Evolutionary conservation across 37 sponge, comb jelly and placozoan genomes (phyloP), one percentile per base, ranked within the genome.

Genomic region (Chondrosia reniformis): DNA sequence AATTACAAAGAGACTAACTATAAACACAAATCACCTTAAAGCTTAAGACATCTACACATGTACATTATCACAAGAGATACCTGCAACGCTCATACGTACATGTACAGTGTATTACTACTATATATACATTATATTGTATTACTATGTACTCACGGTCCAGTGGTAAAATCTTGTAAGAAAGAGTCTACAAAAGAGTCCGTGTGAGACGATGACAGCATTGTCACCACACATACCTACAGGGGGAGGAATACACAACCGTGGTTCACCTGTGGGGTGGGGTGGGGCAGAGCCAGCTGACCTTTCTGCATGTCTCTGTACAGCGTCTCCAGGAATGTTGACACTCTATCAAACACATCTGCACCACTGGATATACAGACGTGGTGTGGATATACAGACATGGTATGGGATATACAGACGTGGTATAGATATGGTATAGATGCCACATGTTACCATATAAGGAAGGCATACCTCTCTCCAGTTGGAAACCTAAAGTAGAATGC

Each of bases 311-410:
- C 93, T 13, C 93, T 72, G 38, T 93, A 86, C 55, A 93, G 64
- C 19, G 93, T 86, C 78, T 93, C 93, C 34, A 93, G 81, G 76
- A 93, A 93, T 12, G 80, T 88, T 30, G 93, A 93, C 40, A 93
- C 93, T 41, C 93, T 52, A 39, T 93, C 93, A 75, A 78, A 93
- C 81, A 93, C 93, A 79, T 93, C 93, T 59, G 93, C 86, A 19
- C 93, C 93, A 93, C 93, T 93, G 42, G 13, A 75, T 13, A 55
- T 7, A 73, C n/a, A n/a, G n/a, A n/a, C n/a, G n/a, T n/a, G n/a
- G n/a, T n/a, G n/a, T n/a, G n/a, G n/a, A n/a, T n/a, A n/a, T 19
- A 33, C 52, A 10, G 15, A 49, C 52, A 49, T 15, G 15, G 15
- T 15, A 49, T 49, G 52, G 15, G 15, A 49, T 15, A 49, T 49